These are phyloP conservation scores for Ptiloglossa arizonensis DNA, from an alignment of 1,140 invertebrate species.

Conservation along the genomic window DNA sequence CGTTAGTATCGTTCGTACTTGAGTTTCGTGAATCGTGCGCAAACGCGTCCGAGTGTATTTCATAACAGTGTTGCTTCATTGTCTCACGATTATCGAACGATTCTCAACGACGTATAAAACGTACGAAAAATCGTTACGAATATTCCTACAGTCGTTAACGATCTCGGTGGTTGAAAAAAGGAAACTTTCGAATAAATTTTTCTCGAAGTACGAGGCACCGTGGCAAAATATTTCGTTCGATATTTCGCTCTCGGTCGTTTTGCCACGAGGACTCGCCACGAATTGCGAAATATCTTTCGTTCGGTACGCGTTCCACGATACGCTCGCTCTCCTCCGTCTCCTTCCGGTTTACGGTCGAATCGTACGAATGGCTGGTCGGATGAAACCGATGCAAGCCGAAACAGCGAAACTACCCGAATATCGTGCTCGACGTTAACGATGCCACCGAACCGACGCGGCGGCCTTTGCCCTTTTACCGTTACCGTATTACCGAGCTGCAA, in stretches of 20 bases:
- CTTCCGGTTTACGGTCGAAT: constrained; percentile 46
- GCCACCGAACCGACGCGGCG: constrained; percentile 51
- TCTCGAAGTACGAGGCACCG: no score
- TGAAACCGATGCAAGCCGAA: constrained; percentile 51
- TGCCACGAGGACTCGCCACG: not conserved
- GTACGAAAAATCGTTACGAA: no score
- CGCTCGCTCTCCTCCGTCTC: constrained; percentile 42
- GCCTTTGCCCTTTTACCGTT: constrained; percentile 34
- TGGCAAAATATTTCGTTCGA: not conserved
- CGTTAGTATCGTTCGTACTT: no score
- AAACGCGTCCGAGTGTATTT: no score
- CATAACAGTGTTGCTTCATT: no score
- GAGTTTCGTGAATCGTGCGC: no score
- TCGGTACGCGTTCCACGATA: not conserved
- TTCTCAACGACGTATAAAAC: no score
- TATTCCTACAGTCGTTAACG: no score
- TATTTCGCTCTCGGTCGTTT: not conserved
- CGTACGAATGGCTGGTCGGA: constrained; percentile 38
- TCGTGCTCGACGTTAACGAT: constrained; percentile 66
- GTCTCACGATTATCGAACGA: no score
- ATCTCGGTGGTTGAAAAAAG: no score
- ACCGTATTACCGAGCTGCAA: constrained; percentile 55
- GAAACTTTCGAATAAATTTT: no score
- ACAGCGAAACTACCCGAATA: constrained; percentile 60
- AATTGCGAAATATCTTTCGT: not conserved